Evolutionary conservation across 1,140 invertebrate species (phyloP), one percentile per base, ranked within the genome.

Genomic region (Coenobita brevimanus): DNA sequence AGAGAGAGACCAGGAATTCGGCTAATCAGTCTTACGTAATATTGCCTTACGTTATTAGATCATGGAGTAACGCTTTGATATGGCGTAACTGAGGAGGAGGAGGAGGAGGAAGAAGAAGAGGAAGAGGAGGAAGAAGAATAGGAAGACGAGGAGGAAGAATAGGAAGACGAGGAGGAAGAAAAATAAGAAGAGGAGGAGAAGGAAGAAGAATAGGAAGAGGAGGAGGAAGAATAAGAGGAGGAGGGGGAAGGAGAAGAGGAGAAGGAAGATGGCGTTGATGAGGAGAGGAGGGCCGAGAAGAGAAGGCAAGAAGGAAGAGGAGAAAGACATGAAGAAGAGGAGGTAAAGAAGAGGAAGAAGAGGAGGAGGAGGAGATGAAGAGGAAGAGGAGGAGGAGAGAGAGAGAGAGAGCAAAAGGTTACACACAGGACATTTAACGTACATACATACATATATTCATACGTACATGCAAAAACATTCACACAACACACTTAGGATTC

Each of bases 361-460:
- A 41, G 71, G 41, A 38, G n/a, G 71, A 75, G 71, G 41, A 38
- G 2, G 71, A 75, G 71, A 75, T 27, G 41, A 38, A 75, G 71
- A 75, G 71, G 41, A 38, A 75, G 71, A 75, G 71, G 71, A 75
- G 33, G 41, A 38, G 10, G 33, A 10, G 71, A 75, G 33, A 4
- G 71, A 75, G 71, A 75, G 71, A 75, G 71, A 75, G 71, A 75
- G 71, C 33, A 38, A 75, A 38, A 75, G 71, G n/a, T n/a, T n/a
- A n/a, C n/a, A n/a, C n/a, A n/a, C n/a, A n/a, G n/a, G n/a, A n/a
- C n/a, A n/a, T n/a, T n/a, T n/a, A n/a, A n/a, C n/a, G n/a, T n/a
- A n/a, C n/a, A n/a, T n/a, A n/a, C n/a, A n/a, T n/a, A n/a, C n/a
- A n/a, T n/a, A n/a, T n/a, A n/a, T n/a, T n/a, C n/a, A n/a, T n/a